Base-by-base conservation (phyloP, 2,888 invertebrate genomes). In the Encarsia formosa region DNA sequence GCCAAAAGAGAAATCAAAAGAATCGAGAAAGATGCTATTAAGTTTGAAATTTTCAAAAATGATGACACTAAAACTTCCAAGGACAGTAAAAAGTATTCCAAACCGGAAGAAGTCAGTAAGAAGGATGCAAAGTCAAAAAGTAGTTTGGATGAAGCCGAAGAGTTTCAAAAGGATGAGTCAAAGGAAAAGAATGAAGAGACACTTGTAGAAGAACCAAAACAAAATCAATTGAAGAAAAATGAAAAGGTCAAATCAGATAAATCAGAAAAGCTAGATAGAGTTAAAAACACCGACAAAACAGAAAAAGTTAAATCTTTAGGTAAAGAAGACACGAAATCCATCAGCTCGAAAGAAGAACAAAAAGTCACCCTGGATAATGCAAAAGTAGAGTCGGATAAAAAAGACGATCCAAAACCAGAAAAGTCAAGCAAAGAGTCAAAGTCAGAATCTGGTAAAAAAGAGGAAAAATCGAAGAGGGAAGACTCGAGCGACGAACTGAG, bases 401-500 rank as follows among this genome's bases (percentile, higher is more conserved):
- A 48, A 11, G 59, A 61, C 20, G 57, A 46, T 19, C 49, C 55
- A 8, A 49, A 40, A 29, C 57, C 46, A 11, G 61, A 61, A 11
- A 59, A 52, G 5, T 16, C 40, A 2, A 62, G 56, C 31, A 56
- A 54, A 18, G 63, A 60, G 13, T 47, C 48, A 2, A 60, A 59
- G 38, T 43, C 31, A 6, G 52, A 54, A 26, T 32, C 19, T 23
- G 48, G 47, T 8, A 62, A 56, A 37, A 59, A 51, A 43, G 60
- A 60, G 18, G 56, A 60, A 20, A 61, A 58, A 29, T 39, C 48
- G 18, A 62, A 59, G 31, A 52, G 44, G 15, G 55, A 60, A 24
- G 60, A 61, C 13, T 37, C 34, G 8, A 60, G 49, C 16, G 61
- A 62, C n/a, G 52, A 60, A 9, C 11, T 38, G 4, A 57, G 52